phyloP scores from a whole-genome alignment of 2,888 invertebrate genomes.

The Tigriopus californicus region DNA sequence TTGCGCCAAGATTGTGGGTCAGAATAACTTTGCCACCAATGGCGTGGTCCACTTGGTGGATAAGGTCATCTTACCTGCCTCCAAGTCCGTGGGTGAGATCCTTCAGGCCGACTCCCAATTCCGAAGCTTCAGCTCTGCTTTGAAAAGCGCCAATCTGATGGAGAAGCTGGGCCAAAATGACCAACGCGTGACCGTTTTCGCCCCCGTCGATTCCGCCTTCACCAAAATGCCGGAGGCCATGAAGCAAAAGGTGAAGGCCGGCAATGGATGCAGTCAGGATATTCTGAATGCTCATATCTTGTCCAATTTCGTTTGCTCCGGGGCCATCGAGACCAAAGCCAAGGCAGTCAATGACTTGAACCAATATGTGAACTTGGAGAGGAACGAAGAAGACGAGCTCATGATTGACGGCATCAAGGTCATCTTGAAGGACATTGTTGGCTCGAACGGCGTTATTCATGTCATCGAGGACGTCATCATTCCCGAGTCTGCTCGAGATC shows the following conservation, averaged over 20 bases:
- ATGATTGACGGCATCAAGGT: slow-evolving; percentile 38
- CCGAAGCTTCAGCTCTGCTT: slow-evolving; percentile 35
- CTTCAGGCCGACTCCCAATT: slow-evolving; percentile 39
- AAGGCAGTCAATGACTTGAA: slow-evolving; percentile 35
- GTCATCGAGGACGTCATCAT: slow-evolving; percentile 44
- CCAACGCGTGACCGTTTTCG: slow-evolving; percentile 36
- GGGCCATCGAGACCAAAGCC: slow-evolving; percentile 37
- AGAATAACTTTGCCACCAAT: slow-evolving; percentile 42
- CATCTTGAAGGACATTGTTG: slow-evolving; percentile 39
- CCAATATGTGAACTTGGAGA: slow-evolving; percentile 32
- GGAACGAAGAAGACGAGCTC: slow-evolving; percentile 34
- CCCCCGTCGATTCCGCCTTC: slow-evolving; percentile 45
- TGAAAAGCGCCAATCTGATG: slow-evolving; percentile 29
- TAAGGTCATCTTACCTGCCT: slow-evolving; percentile 38
- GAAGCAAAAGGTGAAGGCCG: slow-evolving; percentile 19
- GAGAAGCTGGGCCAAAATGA: slow-evolving; percentile 23
- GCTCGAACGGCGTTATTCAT: slow-evolving; percentile 52
- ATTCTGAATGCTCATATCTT: slow-evolving; percentile 46
- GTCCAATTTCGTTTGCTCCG: slow-evolving; percentile 44
- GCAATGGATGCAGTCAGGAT: slow-evolving; percentile 26
- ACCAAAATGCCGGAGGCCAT: slow-evolving; percentile 30
- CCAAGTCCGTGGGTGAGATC: slow-evolving; percentile 37
- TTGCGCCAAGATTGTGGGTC: slow-evolving; percentile 40
- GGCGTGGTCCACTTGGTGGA: slow-evolving; percentile 45
- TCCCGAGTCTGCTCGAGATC: slow-evolving; percentile 35